These are phyloP conservation scores for Biston betularia DNA, from an alignment of 2,888 invertebrate genomes.

Conservation along the genomic window DNA sequence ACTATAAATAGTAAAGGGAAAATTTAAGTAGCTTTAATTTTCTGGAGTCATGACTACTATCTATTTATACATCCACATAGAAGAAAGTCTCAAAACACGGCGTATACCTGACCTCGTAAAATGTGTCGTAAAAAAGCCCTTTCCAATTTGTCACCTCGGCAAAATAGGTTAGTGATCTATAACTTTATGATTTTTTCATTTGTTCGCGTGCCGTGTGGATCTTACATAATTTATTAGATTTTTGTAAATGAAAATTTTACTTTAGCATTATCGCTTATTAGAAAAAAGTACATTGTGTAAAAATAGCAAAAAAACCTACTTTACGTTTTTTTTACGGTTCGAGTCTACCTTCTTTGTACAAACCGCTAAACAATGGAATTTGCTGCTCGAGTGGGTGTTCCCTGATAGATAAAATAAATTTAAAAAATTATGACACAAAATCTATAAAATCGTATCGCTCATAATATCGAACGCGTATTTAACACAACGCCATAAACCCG, in stretches of 20 bases:
- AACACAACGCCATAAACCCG: constrained; percentile 33
- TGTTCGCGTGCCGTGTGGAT: neutral
- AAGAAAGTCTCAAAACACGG: constrained; percentile 34
- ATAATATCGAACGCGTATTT: constrained; percentile 15
- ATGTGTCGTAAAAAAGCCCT: constrained; percentile 69
- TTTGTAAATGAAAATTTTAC: neutral
- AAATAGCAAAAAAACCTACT: too few species aligned
- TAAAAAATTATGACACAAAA: constrained; percentile 10
- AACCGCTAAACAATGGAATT: too few species aligned
- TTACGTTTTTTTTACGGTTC: too few species aligned
- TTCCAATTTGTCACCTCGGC: constrained; percentile 71
- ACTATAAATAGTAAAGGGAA: too few species aligned
- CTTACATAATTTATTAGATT: constrained; percentile 8
- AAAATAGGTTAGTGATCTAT: constrained; percentile 45
- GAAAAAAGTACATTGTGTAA: too few species aligned
- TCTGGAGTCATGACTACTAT: too few species aligned
- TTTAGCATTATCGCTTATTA: too few species aligned
- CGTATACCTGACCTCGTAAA: constrained; percentile 64
- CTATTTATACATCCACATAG: constrained; percentile 9
- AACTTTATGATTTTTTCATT: constrained; percentile 43
- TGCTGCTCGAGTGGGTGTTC: too few species aligned
- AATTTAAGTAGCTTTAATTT: too few species aligned
- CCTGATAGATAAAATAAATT: constrained; percentile 4
- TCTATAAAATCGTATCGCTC: constrained; percentile 18
- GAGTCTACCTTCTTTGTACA: too few species aligned